Conservation (phyloP, 1,140 invertebrate species). For the Xylocopa sonorina region DNA sequence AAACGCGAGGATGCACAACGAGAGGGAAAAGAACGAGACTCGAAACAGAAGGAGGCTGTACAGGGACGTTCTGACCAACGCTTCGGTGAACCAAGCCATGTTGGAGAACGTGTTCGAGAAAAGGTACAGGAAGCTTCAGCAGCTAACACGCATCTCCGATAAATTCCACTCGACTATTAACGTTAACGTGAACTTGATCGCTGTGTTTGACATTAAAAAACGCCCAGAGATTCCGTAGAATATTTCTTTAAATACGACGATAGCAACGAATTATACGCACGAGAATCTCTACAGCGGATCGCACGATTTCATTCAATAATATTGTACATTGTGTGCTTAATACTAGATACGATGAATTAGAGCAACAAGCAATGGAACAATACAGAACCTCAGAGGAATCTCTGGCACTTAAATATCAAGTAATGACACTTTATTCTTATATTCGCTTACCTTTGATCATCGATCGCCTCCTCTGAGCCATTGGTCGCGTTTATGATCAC, state of each 20-base stretch:
- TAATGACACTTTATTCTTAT: slow-evolving; percentile 24
- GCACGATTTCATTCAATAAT: too few relatives aligned
- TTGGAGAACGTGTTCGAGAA: slow-evolving; percentile 66
- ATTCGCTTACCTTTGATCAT: background rate
- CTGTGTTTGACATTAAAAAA: too few relatives aligned
- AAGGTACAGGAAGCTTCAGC: slow-evolving; percentile 9
- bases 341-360: slow-evolving; percentile 74
- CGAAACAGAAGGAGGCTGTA: slow-evolving; percentile 66
- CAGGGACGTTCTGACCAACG: slow-evolving; percentile 70
- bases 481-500: background rate
- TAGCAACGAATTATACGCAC: too few relatives aligned
- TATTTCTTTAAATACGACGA: too few relatives aligned
- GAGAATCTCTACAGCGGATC: too few relatives aligned
- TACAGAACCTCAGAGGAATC: slow-evolving; percentile 77
- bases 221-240: too few relatives aligned
- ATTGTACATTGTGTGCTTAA: background rate
- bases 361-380: slow-evolving; percentile 77
- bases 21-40: slow-evolving; percentile 17
- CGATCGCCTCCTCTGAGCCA: background rate
- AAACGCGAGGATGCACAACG: background rate
- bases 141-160: background rate
- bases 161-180: background rate
- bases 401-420: slow-evolving; percentile 75
- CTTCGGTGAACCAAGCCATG: slow-evolving; percentile 16
- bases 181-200: too few relatives aligned